These are phyloP conservation scores for Aleiodes sp. DNA, from an alignment of 1,140 invertebrate genomes.

Conservation along the genomic window DNA sequence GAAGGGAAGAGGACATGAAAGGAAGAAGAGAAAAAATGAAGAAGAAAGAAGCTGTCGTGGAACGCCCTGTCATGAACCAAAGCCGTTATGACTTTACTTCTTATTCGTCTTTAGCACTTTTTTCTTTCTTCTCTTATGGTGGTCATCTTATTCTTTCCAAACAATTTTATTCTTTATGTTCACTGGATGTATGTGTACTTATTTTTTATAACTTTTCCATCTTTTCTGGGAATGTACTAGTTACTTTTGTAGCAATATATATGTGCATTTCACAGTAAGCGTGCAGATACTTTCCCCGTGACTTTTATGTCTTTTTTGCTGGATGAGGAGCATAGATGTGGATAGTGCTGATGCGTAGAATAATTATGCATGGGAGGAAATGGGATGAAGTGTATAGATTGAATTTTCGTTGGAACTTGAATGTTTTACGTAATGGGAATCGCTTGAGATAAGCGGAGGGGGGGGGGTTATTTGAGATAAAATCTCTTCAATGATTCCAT, in stretches of 20 bases:
- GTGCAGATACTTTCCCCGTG: conserved; percentile 36
- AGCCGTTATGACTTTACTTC: conserved; percentile 41
- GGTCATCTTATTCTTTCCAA: background rate
- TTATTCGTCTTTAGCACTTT: conserved; percentile 3
- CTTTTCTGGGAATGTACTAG: background rate
- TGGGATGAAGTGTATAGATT: too few relatives aligned
- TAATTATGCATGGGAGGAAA: conserved; percentile 25
- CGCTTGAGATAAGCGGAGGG: too few relatives aligned
- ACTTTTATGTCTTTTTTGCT: conserved; percentile 39
- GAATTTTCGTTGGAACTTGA: too few relatives aligned
- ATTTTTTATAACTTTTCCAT: background rate
- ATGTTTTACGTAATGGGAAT: too few relatives aligned
- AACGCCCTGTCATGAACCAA: conserved; percentile 35
- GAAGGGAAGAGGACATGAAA: background rate
- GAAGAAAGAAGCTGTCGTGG: conserved; percentile 12
- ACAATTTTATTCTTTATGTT: conserved; percentile 22
- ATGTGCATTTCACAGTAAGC: conserved; percentile 38
- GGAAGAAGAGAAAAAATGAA: background rate
- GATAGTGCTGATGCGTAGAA: too few relatives aligned
- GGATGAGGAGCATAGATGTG: conserved; percentile 33
- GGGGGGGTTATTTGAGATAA: too few relatives aligned
- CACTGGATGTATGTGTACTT: too few relatives aligned
- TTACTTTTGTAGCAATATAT: conserved; percentile 13
- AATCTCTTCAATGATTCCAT: too few relatives aligned
- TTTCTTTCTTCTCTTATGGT: background rate